Evolutionary conservation across 2,888 invertebrate genomes (phyloP).

Genomic region (Peribatodes rhomboidaria): DNA sequence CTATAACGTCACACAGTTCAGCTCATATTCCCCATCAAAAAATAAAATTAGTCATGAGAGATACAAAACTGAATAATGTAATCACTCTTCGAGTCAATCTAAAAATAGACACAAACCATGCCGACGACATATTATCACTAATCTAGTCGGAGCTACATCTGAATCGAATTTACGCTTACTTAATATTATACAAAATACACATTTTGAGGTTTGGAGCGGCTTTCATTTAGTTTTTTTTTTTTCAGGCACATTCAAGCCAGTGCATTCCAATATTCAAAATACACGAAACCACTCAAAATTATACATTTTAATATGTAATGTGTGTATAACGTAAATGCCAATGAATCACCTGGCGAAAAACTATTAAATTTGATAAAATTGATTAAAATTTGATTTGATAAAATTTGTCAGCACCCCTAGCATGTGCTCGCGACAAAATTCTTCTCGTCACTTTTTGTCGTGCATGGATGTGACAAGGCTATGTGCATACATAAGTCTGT

Average conservation of each 20-base stretch:
- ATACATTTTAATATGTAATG: slow-evolving; percentile 22
- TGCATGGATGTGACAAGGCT: too few relatives aligned
- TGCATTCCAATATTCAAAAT: slow-evolving; percentile 81
- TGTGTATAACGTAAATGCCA: slow-evolving; percentile 3
- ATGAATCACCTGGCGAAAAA: not conserved
- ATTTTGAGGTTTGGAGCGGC: slow-evolving; percentile 86
- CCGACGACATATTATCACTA: slow-evolving; percentile 73
- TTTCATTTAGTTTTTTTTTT: slow-evolving; percentile 76
- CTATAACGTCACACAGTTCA: slow-evolving; percentile 85
- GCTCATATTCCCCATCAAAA: slow-evolving; percentile 82
- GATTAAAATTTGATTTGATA: too few relatives aligned
- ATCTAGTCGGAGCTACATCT: slow-evolving; percentile 71
- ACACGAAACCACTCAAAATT: slow-evolving; percentile 66
- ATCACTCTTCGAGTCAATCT: slow-evolving; percentile 81
- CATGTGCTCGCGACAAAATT: too few relatives aligned
- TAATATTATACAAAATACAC: slow-evolving; percentile 76
- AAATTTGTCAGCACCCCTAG: too few relatives aligned
- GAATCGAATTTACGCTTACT: slow-evolving; percentile 73
- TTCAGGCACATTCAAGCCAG: slow-evolving; percentile 85
- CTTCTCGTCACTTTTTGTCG: too few relatives aligned
- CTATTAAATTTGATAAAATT: not conserved
- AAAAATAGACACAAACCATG: slow-evolving; percentile 62
- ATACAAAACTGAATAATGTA: slow-evolving; percentile 83
- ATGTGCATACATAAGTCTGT: too few relatives aligned
- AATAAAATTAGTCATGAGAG: slow-evolving; percentile 72